Evolutionary conservation across 37 sponge, comb jelly and placozoan species (phyloP).

Genomic region (Aphrocallistes beatrix): DNA sequence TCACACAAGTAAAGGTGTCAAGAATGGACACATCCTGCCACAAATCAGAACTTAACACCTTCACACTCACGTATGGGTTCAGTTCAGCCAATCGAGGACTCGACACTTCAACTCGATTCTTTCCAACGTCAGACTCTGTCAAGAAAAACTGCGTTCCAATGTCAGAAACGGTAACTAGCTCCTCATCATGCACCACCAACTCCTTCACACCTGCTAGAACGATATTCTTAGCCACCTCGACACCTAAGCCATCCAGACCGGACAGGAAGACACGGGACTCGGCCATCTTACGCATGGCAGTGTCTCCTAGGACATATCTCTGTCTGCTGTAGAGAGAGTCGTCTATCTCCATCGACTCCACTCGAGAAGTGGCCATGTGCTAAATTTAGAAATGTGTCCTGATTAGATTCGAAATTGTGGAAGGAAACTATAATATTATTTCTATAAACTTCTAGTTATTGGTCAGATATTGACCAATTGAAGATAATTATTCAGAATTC

Average conservation of each 20-base stretch:
- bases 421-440: too few relatives aligned
- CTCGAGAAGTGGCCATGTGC: neutral
- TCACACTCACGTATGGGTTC: constrained; percentile 84
- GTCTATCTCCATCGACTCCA: constrained; percentile 48
- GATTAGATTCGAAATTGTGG: too few relatives aligned
- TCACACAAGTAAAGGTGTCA: neutral
- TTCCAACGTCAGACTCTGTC: constrained; percentile 43
- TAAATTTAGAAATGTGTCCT: too few relatives aligned
- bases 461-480: too few relatives aligned
- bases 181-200: constrained; percentile 63
- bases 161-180: constrained; percentile 42
- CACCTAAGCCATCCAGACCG: constrained; percentile 77
- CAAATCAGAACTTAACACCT: constrained; percentile 11
- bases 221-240: constrained; percentile 77
- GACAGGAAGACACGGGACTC: constrained; percentile 57
- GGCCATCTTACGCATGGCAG: constrained; percentile 79
- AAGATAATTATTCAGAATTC: too few relatives aligned
- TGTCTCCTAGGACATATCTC: constrained; percentile 81
- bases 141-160: constrained; percentile 90
- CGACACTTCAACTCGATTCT: constrained; percentile 53
- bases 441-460: too few relatives aligned
- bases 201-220: constrained; percentile 75
- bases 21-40: neutral
- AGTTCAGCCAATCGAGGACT: constrained; percentile 59
- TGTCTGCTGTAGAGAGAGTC: constrained; percentile 87